Base-by-base conservation (phyloP, 2,888 invertebrate genomes). In the Eupithecia dodoneata region DNA sequence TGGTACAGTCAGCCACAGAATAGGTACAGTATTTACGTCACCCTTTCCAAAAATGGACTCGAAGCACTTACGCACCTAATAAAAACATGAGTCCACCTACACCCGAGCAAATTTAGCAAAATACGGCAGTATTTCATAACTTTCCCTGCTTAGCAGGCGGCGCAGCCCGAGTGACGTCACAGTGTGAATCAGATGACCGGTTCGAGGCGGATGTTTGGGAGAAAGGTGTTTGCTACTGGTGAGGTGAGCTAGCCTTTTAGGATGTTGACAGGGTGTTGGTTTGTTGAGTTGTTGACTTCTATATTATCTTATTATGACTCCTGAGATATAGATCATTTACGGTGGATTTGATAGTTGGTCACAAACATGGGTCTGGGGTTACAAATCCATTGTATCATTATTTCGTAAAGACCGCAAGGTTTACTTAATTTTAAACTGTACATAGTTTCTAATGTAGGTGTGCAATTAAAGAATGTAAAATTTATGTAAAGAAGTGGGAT, bases 131-230 rank as follows among this genome's bases (percentile, higher is more conserved):
- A 73, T 78, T 78, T 71, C 69, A 45, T 76, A 74, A 77, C 73
- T 77, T 77, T 77, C 79, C 42, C 76, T 18, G 52, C 65, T 59
- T 72, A 69, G 63, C 67, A 70, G 73, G 41, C 30, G 30, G 30
- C 30, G 30, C 30, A 30, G 30, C 45, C 65, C 44, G 49, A 69
- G 73, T 74, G 76, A 69, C 63, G 30, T 81, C 79, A 80, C 77
- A 80, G 79, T 77, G 82, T 85, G 82, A 85, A 81, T 85, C 81
- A 83, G 80, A 76, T 82, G 79, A 76, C 84, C 84, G 81, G 82
- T 81, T 83, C 80, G 72, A 84, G 81, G 87, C 90, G 90, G 90
- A 91, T 90, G 87, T 86, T 84, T 83, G 70, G 85, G 90, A 89
- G 91, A 91, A 91, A 91, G 91, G 89, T 81, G 66, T 71, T 72